These are phyloP conservation scores for Periophthalmus magnuspinnatus DNA, from an alignment of 2,797 vertebrate species.

Conservation along the genomic window DNA sequence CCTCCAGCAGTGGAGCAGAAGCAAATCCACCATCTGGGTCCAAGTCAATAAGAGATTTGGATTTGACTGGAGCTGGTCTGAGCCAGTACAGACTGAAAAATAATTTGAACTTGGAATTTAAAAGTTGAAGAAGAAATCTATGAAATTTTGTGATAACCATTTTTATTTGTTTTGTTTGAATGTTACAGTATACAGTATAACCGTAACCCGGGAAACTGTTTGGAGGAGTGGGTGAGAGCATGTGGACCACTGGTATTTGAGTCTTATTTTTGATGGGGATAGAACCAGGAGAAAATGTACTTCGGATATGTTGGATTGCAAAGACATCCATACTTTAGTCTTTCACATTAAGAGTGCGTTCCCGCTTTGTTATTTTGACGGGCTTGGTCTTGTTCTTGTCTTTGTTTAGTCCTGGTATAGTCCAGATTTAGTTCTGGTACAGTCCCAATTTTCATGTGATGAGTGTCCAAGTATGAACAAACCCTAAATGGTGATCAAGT, in stretches of 20 bases:
- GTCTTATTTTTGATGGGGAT: too few relatives aligned
- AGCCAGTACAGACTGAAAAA: background rate
- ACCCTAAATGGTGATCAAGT: too few relatives aligned
- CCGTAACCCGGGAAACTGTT: background rate
- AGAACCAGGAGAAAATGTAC: too few relatives aligned
- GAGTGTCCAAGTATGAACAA: too few relatives aligned
- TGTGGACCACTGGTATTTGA: background rate
- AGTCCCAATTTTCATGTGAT: too few relatives aligned
- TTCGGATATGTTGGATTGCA: too few relatives aligned
- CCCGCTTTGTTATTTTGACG: too few relatives aligned
- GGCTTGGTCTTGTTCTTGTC: too few relatives aligned
- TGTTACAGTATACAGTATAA: background rate
- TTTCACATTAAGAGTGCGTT: too few relatives aligned
- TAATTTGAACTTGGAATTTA: background rate
- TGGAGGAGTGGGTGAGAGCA: background rate
- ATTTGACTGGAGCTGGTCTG: background rate
- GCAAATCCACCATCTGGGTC: constrained; percentile 26
- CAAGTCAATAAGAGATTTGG: constrained; percentile 28
- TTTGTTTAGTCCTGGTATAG: too few relatives aligned
- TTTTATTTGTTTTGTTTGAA: background rate
- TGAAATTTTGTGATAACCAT: background rate
- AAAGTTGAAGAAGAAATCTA: background rate
- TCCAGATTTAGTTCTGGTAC: too few relatives aligned
- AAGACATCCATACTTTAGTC: too few relatives aligned
- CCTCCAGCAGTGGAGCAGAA: constrained; percentile 31